Conservation (phyloP, 2,888 invertebrate species). For the Drosophila formosana region DNA sequence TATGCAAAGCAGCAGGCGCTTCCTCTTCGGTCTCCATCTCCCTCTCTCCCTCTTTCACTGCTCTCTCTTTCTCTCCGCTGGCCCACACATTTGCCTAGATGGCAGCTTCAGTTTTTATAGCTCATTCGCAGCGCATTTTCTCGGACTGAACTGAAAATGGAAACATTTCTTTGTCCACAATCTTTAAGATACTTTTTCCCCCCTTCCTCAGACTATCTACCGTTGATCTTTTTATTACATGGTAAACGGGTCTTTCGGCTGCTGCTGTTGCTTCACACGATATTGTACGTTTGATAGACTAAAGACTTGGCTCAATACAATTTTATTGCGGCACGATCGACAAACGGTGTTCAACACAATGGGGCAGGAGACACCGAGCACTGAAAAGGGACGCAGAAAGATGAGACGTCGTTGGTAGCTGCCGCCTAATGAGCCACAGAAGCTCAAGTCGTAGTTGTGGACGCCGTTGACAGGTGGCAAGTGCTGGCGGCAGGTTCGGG, state of each 20-base stretch:
- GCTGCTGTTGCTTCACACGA: constrained; percentile 72
- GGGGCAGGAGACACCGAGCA: constrained; percentile 31
- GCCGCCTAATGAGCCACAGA: constrained; percentile 53
- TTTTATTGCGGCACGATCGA: constrained; percentile 79
- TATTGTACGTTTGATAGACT: constrained; percentile 71
- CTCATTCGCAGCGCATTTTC: constrained; percentile 30
- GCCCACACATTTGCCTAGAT: constrained; percentile 9
- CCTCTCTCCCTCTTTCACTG: not conserved
- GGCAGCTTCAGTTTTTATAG: constrained; percentile 5
- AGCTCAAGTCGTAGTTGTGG: constrained; percentile 8
- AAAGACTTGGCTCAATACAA: constrained; percentile 67
- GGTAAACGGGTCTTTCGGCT: constrained; percentile 47
- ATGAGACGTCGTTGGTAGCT: constrained; percentile 34
- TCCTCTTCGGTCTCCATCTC: constrained; percentile 33
- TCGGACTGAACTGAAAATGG: constrained; percentile 52
- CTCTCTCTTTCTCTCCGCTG: not conserved
- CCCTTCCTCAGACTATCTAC: constrained; percentile 6
- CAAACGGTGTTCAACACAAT: constrained; percentile 78
- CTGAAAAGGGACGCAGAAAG: not conserved
- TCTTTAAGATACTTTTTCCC: not conserved
- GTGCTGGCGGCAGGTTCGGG: constrained; percentile 29
- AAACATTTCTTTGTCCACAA: constrained; percentile 44
- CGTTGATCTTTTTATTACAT: constrained; percentile 59
- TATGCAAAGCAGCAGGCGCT: constrained; percentile 71
- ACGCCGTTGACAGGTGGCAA: constrained; percentile 50